Base-by-base conservation (phyloP, 2,797 vertebrate genomes). In the Rhabdophis nuchalis region DNA sequence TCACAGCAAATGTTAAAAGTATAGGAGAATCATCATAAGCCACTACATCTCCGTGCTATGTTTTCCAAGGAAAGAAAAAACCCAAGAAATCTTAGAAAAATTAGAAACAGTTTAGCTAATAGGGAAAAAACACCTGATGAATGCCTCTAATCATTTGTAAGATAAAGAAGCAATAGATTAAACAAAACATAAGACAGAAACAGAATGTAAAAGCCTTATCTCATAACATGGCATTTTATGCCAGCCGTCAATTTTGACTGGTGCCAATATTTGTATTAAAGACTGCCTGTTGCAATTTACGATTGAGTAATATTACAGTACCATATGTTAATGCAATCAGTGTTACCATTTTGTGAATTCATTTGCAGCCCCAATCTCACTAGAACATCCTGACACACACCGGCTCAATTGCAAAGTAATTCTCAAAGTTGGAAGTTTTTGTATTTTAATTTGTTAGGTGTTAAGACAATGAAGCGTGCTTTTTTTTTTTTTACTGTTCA, bases 301-400 rank as follows among this genome's bases (percentile, higher is more conserved):
- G 95, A 94, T 1, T 94, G 96, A 92, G 92, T 92, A 93, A 92
- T 95, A 96, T 96, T 95, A 97, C 94, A 96, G 95, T 96, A 95
- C 96, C 95, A 94, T 96, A 96, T 97, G 96, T 95, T 97, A 97
- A 97, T 97, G 96, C 92, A 97, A 96, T 96, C 96, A 97, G 96
- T 95, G 95, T 94, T 96, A 96, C 95, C 92, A 91, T 95, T 96
- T 96, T 94, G 93, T 96, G 90, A 96, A 96, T 96, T 97, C 95
- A 96, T 95, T 94, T 96, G 94, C 95, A 96, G 94, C 93, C n/a
- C 94, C 95, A 96, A 96, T 95, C 96, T 95, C 95, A 94, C 95
- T 96, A 96, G 95, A 95, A 93, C 94, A 95, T 96, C 95, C 95
- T 95, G 94, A 96, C 93, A 95, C 5, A 88, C 50, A 41, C 82